Conservation (phyloP, 1,140 invertebrate species). For the Heliconius congener region DNA sequence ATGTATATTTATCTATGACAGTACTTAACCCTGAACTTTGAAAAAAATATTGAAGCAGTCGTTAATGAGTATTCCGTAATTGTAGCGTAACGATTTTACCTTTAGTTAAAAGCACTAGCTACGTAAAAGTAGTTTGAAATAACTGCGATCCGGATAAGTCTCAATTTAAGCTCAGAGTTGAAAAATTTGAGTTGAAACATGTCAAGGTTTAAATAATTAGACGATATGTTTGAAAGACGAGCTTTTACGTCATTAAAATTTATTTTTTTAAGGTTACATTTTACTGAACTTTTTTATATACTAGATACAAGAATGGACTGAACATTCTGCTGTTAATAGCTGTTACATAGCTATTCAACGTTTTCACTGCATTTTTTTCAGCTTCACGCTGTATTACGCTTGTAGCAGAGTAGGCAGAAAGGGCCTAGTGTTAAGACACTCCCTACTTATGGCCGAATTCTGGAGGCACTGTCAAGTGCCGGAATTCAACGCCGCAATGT, state of each 20-base stretch:
- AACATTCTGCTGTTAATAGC: too few species aligned
- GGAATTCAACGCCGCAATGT: too few species aligned
- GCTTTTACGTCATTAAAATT: constrained; percentile 6
- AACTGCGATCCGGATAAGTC: background rate
- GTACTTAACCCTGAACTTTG: background rate
- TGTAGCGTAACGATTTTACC: background rate
- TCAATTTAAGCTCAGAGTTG: background rate
- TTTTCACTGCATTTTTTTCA: too few species aligned
- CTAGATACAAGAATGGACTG: too few species aligned
- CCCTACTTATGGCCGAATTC: too few species aligned
- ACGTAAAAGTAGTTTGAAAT: background rate
- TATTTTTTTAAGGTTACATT: background rate
- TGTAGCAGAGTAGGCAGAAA: too few species aligned
- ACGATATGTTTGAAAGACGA: constrained; percentile 5
- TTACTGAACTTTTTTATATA: background rate
- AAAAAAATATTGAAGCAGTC: background rate
- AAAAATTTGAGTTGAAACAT: background rate
- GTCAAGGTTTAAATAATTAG: constrained; percentile 10
- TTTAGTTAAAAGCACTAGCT: background rate
- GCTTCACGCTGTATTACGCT: too few species aligned
- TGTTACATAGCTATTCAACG: too few species aligned
- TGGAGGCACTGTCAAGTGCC: too few species aligned
- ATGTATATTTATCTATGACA: background rate
- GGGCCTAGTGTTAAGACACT: too few species aligned
- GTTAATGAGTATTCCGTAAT: background rate